Percentiles rank a stretch among this genome's conserved stretches.
phyloP scores from a whole-genome alignment of 1,140 invertebrate genomes.

The Paracyclopina nana region DNA sequence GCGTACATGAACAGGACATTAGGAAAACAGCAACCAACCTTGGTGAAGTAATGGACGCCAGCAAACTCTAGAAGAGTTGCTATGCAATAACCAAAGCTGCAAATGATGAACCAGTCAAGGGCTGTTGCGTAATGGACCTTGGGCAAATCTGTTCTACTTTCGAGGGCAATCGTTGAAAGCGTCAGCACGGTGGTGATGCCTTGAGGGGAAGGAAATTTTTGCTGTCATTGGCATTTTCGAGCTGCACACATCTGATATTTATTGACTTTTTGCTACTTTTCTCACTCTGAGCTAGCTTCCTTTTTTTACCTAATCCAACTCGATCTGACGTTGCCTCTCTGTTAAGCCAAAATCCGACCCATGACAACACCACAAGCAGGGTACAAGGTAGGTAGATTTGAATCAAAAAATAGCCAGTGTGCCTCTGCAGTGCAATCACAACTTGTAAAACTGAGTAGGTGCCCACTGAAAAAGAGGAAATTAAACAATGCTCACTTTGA shows the following conservation, averaged over 20 bases:
- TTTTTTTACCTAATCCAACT: slow-evolving; percentile 59
- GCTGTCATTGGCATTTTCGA: too few species aligned
- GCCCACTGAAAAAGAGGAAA: slow-evolving; percentile 8
- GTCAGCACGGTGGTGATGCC: slow-evolving; percentile 81
- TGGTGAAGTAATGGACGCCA: slow-evolving; percentile 82
- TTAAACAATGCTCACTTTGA: too few species aligned
- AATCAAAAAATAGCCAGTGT: slow-evolving; percentile 79
- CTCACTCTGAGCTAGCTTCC: too few species aligned
- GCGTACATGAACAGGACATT: too few species aligned
- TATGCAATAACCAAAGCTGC: slow-evolving; percentile 83
- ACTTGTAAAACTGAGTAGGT: slow-evolving; percentile 52
- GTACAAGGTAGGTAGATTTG: slow-evolving; percentile 81
- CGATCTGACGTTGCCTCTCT: slow-evolving; percentile 76
- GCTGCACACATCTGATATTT: too few species aligned
- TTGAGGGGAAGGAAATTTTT: slow-evolving; percentile 22
- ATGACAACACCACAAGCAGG: slow-evolving; percentile 77
- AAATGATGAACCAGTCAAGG: slow-evolving; percentile 73
- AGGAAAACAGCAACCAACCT: too few species aligned
- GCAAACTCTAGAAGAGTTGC: slow-evolving; percentile 79
- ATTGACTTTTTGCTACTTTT: too few species aligned
- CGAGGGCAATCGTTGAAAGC: slow-evolving; percentile 69
- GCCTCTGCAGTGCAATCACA: slow-evolving; percentile 66
- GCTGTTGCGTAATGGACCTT: slow-evolving; percentile 81
- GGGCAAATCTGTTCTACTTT: slow-evolving; percentile 69
- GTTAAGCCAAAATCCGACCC: slow-evolving; percentile 94